phyloP scores from a whole-genome alignment of 2,113 vertebrate species.

The Pseudorhombus dupliciocellatus region DNA sequence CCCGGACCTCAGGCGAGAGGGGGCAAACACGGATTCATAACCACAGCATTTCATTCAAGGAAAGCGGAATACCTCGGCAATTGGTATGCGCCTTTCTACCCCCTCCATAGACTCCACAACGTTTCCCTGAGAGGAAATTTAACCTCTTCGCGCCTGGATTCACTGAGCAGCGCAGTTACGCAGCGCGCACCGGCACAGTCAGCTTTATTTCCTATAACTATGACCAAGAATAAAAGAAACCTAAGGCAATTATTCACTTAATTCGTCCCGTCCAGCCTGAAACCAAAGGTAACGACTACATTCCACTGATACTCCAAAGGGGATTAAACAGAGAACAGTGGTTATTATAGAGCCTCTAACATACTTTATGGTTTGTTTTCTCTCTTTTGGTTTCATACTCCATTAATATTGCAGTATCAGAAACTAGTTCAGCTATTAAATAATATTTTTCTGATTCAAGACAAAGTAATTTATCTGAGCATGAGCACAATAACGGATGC shows the following conservation, averaged over 20 bases:
- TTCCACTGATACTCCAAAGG: not conserved
- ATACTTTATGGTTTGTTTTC: conserved; percentile 32
- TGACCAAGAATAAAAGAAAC: conserved; percentile 28
- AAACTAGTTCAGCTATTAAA: not conserved
- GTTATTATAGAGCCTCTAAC: conserved; percentile 24
- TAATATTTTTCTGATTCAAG: not conserved
- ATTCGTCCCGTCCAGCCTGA: not conserved
- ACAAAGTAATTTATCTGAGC: not conserved
- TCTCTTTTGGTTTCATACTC: conserved; percentile 35
- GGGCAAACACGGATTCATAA: conserved; percentile 61
- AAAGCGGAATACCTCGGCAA: conserved; percentile 66
- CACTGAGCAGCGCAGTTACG: conserved; percentile 17
- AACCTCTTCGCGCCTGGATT: conserved; percentile 77
- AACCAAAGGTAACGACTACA: not conserved
- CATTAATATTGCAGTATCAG: conserved; percentile 11
- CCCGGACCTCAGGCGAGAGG: conserved; percentile 67
- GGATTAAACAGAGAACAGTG: conserved; percentile 10
- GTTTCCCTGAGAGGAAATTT: conserved; percentile 73
- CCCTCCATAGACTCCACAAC: conserved; percentile 60
- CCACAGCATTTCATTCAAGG: conserved; percentile 79
- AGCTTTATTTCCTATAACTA: conserved; percentile 12
- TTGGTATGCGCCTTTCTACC: conserved; percentile 69
- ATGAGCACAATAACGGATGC: no score
- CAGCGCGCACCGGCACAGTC: conserved; percentile 9
- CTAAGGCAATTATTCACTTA: not conserved